Base-by-base conservation (phyloP, 2,113 vertebrate species). In the Dasyurus viverrinus region DNA sequence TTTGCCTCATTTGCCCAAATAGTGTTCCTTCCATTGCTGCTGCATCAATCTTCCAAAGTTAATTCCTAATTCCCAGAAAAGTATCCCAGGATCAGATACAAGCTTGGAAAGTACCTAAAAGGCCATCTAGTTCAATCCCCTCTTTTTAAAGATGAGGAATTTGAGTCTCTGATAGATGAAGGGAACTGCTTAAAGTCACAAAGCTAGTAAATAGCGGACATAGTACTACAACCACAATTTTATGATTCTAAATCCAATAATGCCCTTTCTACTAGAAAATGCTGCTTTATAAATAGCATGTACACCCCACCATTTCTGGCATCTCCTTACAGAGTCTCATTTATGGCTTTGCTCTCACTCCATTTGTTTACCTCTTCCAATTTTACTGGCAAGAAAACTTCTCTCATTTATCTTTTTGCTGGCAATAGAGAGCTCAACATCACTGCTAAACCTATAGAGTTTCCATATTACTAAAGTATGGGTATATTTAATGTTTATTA, bases 401-500 rank as follows among this genome's bases (percentile, higher is more conserved):
- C n/a, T 2, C 27, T 12, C n/a, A 16, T 91, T 89, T 24, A 93
- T 27, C 8, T 5, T 19, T 42, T 55, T 76, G 42, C 47, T 19
- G 10, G 36, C 6, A 22, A 11, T 16, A 94, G 95, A 57, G 52
- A 54, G 3, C 42, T 48, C 26, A n/a, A 10, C 1, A 2, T 53
- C 47, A 4, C 4, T 2, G 27, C 2, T 0, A 25, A 2, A 9
- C 0, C 42, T 52, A 1, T 52, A 42, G 36, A 12, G 30, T 1
- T 55, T 76, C 53, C 89, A 16, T 22, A 1, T 1, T 42, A 91
- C 27, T 52, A 22, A 53, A 91, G 7, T 1, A 16, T 46, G 54
- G 93, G 48, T 53, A 57, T 46, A 48, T 90, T 53, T 60, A 25
- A 2, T 84, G 26, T 25, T 5, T 7, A 6, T 90, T 55, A 27